phyloP scores from a whole-genome alignment of 2,113 vertebrate genomes.

The Chaetodon trifascialis region DNA sequence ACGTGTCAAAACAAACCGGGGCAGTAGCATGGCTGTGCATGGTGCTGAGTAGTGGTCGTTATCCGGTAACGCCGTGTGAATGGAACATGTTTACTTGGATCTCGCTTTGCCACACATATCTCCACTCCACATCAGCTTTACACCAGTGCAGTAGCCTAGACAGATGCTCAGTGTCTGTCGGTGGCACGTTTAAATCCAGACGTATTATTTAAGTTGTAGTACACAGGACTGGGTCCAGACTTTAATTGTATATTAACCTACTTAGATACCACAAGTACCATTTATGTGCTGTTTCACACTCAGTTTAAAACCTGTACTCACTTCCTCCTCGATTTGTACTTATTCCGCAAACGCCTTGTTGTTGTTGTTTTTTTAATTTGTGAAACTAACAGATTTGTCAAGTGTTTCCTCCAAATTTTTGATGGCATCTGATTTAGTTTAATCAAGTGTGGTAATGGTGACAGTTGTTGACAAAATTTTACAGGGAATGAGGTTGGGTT shows the following conservation, averaged over 20 bases:
- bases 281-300: not conserved
- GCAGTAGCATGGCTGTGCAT: not conserved
- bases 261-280: not conserved
- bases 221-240: not conserved
- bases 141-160: not conserved
- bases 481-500: too few species aligned
- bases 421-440: not conserved
- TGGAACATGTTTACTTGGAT: not conserved
- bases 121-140: not conserved
- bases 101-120: not conserved
- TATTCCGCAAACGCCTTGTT: not conserved
- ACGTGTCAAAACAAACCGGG: conserved; percentile 81
- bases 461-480: not conserved
- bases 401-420: not conserved
- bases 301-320: not conserved
- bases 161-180: not conserved
- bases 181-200: not conserved
- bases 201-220: not conserved
- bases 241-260: not conserved
- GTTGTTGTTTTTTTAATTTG: not conserved
- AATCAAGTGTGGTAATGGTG: not conserved
- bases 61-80: not conserved
- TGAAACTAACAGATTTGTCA: not conserved
- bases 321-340: not conserved
- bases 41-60: not conserved